Evolutionary conservation across 2,797 vertebrate genomes (phyloP), one percentile per base, ranked within the genome.

Genomic region (Pagetopsis macropterus): DNA sequence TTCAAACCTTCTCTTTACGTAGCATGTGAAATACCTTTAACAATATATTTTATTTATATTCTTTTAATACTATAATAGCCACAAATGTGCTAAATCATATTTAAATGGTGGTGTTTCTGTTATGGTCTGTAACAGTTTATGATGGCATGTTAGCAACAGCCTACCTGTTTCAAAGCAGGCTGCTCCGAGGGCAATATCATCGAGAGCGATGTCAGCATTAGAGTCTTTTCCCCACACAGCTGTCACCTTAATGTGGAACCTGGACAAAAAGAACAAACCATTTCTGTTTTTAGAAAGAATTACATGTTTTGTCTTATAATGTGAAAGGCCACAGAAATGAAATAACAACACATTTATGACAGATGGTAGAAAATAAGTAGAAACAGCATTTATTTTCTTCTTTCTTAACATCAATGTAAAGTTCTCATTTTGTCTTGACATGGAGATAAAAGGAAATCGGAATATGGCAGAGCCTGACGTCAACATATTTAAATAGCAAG

Each of bases 161-260:
- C 91, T 85, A 97, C 97, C 95, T 2, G 92, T 83, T 60, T 81
- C 68, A 72, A 96, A 96, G 91, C 97, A 98, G 58, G 94, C 87
- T 21, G 94, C 91, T 74, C 94, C 95, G 64, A 98, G 84, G 0
- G 96, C 93, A 59, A 97, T 93, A 40, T 96, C 93, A 91, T 98
- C 96, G 0, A 98, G 27, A 50, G 96, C 96, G 15, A 98, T 84
- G 76, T 96, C 95, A 70, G 96, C 96, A 55, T 77, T 87, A 68
- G 96, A 96, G 88, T 94, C 94, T 81, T 88, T 90, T 62, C 63
- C 86, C 97, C 96, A 97, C 55, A 84, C 83, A 17, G 95, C 95
- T 31, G 91, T 89, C 68, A 97, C 84, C 65, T 93, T 94, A 37
- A 98, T 75, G 1, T 85, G 92, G 88, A 98, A 97, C 87, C 97